A percentile compares a stretch with the other conserved stretches of the same genome.
These are phyloP conservation scores for Alectura lathami DNA, from an alignment of 2,113 vertebrate species.

Conservation along the genomic window DNA sequence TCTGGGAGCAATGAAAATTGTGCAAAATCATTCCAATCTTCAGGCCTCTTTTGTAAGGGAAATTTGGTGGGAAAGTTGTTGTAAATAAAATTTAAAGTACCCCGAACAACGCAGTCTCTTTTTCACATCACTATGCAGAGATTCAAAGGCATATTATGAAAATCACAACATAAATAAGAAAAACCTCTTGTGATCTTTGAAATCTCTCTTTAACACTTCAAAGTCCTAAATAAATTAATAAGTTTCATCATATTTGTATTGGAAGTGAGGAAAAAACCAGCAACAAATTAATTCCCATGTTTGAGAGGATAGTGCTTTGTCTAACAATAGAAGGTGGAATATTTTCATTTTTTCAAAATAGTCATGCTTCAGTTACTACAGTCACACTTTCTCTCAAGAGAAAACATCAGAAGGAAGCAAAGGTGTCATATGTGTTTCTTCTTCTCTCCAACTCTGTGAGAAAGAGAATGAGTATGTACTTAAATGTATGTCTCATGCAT, in stretches of 20 bases:
- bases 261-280: background rate
- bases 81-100: background rate
- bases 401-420: background rate
- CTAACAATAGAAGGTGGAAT: background rate
- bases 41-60: slow-evolving; percentile 73
- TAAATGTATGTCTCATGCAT: slow-evolving; percentile 2
- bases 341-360: background rate
- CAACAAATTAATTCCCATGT: rapidly evolving
- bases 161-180: background rate
- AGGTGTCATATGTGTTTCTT: background rate
- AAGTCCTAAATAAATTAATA: background rate
- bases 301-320: background rate
- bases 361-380: background rate
- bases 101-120: background rate
- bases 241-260: background rate
- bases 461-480: background rate
- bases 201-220: background rate
- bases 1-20: slow-evolving; percentile 79
- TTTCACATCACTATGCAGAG: background rate
- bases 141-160: background rate
- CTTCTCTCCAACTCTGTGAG: background rate
- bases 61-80: background rate
- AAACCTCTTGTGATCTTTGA: background rate
- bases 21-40: slow-evolving; percentile 79
- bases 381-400: background rate